Evolutionary conservation across 2,888 invertebrate genomes (phyloP).

Genomic region (Lucinisca nassula): DNA sequence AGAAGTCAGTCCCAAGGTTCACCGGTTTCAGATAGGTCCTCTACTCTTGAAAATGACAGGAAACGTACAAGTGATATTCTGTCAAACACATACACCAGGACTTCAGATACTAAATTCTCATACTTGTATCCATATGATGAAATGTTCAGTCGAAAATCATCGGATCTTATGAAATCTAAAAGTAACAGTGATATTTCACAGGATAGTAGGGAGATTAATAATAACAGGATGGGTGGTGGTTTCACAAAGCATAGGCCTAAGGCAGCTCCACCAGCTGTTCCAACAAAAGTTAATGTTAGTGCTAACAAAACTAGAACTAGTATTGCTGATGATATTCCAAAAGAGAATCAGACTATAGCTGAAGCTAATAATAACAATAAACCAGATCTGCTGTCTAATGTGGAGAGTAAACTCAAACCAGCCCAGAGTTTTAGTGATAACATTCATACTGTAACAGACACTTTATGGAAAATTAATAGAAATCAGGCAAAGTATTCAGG

Average conservation of each 20-base stretch:
- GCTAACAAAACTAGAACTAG: neutral
- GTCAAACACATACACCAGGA: neutral
- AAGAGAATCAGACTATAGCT: constrained; percentile 6
- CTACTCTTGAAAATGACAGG: neutral
- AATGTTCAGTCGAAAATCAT: neutral
- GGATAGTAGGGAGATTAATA: constrained; percentile 19
- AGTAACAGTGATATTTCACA: constrained; percentile 2
- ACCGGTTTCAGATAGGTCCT: neutral
- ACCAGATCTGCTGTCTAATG: constrained; percentile 39
- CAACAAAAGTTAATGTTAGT: constrained; percentile 37
- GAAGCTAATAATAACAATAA: constrained; percentile 13
- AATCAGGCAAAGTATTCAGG: neutral
- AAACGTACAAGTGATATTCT: neutral
- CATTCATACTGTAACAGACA: neutral
- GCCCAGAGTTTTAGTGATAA: neutral
- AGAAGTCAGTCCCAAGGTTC: neutral
- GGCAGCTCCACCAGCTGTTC: constrained; percentile 54
- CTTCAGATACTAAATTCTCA: neutral
- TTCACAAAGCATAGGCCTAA: constrained; percentile 29
- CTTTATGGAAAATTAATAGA: neutral
- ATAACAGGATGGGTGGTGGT: constrained; percentile 16
- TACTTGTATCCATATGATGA: constrained; percentile 16
- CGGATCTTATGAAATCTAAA: constrained; percentile 6
- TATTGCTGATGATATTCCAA: neutral
- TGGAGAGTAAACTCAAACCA: neutral